Conservation (phyloP, 2,888 invertebrate species). For the Busseola fusca region DNA sequence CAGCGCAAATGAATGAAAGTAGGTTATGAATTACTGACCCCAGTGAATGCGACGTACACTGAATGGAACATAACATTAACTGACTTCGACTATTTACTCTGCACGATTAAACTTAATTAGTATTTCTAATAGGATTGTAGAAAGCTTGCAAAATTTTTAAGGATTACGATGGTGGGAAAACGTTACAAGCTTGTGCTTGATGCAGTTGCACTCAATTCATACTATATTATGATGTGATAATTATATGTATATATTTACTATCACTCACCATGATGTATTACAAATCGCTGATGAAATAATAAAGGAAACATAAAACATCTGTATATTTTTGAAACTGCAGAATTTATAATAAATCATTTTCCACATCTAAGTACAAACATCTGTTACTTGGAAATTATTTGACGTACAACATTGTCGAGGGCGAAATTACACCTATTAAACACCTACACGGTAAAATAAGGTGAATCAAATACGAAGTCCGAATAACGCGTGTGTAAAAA, state of each 20-base stretch:
- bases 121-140: slow-evolving; percentile 19
- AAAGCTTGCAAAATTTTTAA: slow-evolving; percentile 17
- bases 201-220: background rate
- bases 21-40: slow-evolving; percentile 40
- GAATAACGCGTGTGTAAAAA: slow-evolving; percentile 82
- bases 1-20: slow-evolving; percentile 47
- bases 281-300: background rate
- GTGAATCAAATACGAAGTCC: slow-evolving; percentile 77
- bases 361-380: slow-evolving; percentile 31
- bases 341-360: slow-evolving; percentile 16
- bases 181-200: background rate
- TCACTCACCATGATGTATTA: background rate
- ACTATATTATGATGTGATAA: rapidly evolving
- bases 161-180: background rate
- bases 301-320: background rate
- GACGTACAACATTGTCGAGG: slow-evolving; percentile 52
- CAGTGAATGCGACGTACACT: slow-evolving; percentile 33
- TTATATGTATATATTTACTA: background rate
- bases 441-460: slow-evolving; percentile 62
- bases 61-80: slow-evolving; percentile 43
- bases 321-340: background rate
- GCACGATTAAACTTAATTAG: slow-evolving; percentile 38
- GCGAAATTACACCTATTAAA: slow-evolving; percentile 64
- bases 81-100: slow-evolving; percentile 41
- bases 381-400: slow-evolving; percentile 41